phyloP scores from a whole-genome alignment of 2,888 invertebrate species.

The Prosapia bicincta region DNA sequence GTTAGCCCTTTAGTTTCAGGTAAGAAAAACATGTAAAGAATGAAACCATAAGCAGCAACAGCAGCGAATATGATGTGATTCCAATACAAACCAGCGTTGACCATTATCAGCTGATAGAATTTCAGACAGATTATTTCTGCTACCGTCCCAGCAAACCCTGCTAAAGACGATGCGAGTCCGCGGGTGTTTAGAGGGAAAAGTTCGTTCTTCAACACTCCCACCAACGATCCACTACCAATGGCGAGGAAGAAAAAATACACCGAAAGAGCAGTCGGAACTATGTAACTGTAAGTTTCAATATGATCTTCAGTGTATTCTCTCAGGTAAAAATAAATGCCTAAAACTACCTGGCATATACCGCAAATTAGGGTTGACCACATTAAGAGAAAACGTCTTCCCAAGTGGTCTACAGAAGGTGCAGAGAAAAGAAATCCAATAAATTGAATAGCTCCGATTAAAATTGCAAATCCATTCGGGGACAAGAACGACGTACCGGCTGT shows the following conservation, averaged over 20 bases:
- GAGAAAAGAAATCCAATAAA: constrained; percentile 24
- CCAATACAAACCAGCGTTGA: constrained; percentile 31
- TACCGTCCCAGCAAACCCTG: constrained; percentile 54
- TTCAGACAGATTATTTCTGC: constrained; percentile 57
- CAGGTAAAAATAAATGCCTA: constrained; percentile 29
- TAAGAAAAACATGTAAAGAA: constrained; percentile 24
- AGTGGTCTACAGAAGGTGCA: constrained; percentile 30
- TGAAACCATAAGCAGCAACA: constrained; percentile 25
- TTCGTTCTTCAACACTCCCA: constrained; percentile 59
- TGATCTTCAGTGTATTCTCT: constrained; percentile 38
- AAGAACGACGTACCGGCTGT: constrained; percentile 14
- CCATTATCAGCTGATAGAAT: constrained; percentile 49
- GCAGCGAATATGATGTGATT: constrained; percentile 33
- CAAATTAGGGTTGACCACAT: constrained; percentile 30
- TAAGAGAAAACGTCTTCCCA: constrained; percentile 34
- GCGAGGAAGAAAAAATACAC: constrained; percentile 57
- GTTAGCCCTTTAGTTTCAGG: not conserved
- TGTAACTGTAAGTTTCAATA: constrained; percentile 47
- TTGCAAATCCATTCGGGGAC: constrained; percentile 7
- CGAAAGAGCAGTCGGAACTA: constrained; percentile 54
- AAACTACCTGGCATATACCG: constrained; percentile 16
- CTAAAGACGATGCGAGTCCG: constrained; percentile 55
- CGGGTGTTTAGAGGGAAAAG: constrained; percentile 61
- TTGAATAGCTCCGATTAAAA: constrained; percentile 33
- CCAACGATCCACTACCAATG: constrained; percentile 55